Percentiles rank a stretch among this genome's conserved stretches.
Conservation (phyloP, 2,797 vertebrate species). For the Rhinoraja longicauda region DNA sequence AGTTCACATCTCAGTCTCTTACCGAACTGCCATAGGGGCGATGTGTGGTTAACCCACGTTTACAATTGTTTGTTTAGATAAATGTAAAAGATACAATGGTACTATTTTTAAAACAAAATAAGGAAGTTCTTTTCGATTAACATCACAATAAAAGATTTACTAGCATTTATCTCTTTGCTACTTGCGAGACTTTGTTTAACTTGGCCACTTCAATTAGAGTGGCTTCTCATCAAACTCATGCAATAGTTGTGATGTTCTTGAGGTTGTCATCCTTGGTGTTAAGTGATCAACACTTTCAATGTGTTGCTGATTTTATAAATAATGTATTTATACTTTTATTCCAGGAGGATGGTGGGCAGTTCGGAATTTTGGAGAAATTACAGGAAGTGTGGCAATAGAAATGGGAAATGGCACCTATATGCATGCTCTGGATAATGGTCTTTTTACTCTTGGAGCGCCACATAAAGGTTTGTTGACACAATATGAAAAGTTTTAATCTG, state of each 20-base stretch:
- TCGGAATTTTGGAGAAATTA: conserved; percentile 76
- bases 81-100: not conserved
- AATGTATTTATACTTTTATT: conserved; percentile 37
- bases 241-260: conserved; percentile 25
- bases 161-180: not conserved
- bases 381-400: conserved; percentile 83
- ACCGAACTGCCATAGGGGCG: not conserved
- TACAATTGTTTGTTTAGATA: not conserved
- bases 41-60: not conserved
- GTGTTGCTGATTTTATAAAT: not conserved
- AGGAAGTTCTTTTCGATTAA: not conserved
- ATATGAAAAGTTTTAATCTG: not conserved
- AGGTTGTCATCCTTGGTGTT: conserved; percentile 7
- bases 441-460: conserved; percentile 87
- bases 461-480: conserved; percentile 69
- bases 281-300: not conserved
- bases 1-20: not conserved
- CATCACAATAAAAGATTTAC: not conserved
- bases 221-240: not conserved
- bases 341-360: conserved; percentile 86
- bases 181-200: not conserved
- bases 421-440: conserved; percentile 85
- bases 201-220: not conserved
- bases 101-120: not conserved
- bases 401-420: conserved; percentile 85